Evolutionary conservation across 2,888 invertebrate genomes (phyloP), one percentile per base, ranked within the genome.

Genomic region (Aphodius sticticus): DNA sequence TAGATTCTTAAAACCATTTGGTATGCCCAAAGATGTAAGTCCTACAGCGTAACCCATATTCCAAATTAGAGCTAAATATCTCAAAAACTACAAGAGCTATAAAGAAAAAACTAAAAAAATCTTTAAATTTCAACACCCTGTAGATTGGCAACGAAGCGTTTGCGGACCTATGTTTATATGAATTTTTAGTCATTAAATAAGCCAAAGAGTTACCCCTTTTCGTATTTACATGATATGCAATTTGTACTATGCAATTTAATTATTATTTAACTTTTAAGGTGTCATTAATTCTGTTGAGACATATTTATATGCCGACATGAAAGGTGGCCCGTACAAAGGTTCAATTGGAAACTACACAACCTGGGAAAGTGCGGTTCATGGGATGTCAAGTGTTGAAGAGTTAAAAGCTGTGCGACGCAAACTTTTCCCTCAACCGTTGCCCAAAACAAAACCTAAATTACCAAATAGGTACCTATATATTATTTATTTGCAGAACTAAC

Each of bases 361-460:
- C 0, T 98, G 96, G 94, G 94, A 96, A 86, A 97, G 97, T 0
- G 92, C 95, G 0, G 92, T 98, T 5, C 90, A 96, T 87, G 94
- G 96, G 0, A 85, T 97, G 77, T 92, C 93, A 0, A 89, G 95
- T 87, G 85, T 88, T 1, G 83, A 90, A 77, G 94, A 97, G 85
- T 87, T 97, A 78, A 89, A 90, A 2, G 89, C 88, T 0, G 87
- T 97, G 6, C 91, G 97, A 69, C 89, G 91, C 79, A 90, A 95
- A 85, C 86, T 97, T 35, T 96, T 91, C 83, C 95, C 95, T 0
- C 86, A 89, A 9, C 90, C 93, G 79, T 89, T 91, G 77, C 95
- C 95, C 0, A 91, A 90, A 81, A 88, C 95, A 36, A 87, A 91
- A 81, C 86, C 90, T 70, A 91, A 91, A 93, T 78, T 93, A 85